These are phyloP conservation scores for Cantharis rufa DNA, from an alignment of 2,888 invertebrate species.

Conservation along the genomic window DNA sequence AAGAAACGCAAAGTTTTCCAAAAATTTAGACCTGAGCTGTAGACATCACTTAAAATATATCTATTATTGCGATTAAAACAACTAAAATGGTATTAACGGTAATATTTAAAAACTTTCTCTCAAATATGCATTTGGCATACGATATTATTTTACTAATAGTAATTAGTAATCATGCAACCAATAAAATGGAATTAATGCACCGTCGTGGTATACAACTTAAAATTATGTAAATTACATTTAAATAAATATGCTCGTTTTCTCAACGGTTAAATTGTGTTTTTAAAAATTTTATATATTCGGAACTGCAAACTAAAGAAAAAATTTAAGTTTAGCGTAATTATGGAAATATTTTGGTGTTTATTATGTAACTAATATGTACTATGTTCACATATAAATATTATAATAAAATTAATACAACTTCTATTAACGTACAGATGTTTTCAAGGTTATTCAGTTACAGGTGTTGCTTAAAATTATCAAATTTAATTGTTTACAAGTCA, in stretches of 20 bases:
- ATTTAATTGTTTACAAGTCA: not conserved
- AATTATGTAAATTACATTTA: not conserved
- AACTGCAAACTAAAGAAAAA: not conserved
- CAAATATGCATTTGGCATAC: not conserved
- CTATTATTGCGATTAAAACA: not conserved
- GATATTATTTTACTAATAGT: not conserved
- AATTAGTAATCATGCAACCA: not conserved
- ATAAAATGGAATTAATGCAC: not conserved
- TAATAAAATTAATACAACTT: not conserved
- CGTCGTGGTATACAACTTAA: not conserved
- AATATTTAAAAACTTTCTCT: not conserved
- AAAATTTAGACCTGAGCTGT: not conserved
- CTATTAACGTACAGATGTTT: not conserved
- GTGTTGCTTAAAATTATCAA: not conserved
- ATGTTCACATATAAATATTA: slow-evolving; percentile 1
- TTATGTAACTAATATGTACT: not conserved
- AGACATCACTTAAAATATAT: not conserved
- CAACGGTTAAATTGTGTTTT: not conserved
- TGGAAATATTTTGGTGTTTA: not conserved
- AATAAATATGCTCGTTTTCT: not conserved
- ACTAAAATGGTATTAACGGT: not conserved
- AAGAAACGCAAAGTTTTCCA: no score
- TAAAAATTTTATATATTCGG: not conserved
- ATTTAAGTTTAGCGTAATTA: not conserved
- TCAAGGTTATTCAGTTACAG: not conserved